phyloP scores from a whole-genome alignment of 2,888 invertebrate species.

The Hemithea aestivaria region DNA sequence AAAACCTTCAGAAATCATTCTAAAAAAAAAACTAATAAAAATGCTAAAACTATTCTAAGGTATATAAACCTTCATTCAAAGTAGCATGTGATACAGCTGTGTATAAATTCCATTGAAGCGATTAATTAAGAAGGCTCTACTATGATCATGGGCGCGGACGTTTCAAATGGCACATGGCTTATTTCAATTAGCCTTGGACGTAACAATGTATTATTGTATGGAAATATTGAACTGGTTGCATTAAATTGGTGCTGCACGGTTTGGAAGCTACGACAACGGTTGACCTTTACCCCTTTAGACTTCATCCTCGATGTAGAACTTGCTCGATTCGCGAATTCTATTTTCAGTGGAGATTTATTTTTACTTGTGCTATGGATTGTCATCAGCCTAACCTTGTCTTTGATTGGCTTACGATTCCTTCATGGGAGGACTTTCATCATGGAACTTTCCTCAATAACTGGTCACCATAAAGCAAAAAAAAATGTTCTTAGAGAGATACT shows the following conservation, averaged over 20 bases:
- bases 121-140: conserved; percentile 25
- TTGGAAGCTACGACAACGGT: conserved; percentile 47
- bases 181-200: conserved; percentile 62
- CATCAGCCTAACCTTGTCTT: no score
- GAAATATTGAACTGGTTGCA: conserved; percentile 66
- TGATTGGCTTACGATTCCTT: no score
- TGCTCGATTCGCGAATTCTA: conserved; percentile 1
- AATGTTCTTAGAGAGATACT: no score
- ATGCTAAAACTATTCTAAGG: conserved; percentile 1
- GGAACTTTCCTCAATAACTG: no score
- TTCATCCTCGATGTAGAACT: conserved; percentile 20
- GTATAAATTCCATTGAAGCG: conserved; percentile 25
- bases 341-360: no score
- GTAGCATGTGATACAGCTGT: conserved; percentile 12
- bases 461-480: no score
- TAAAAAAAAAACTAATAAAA: no score
- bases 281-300: conserved; percentile 51
- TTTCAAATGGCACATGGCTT: conserved; percentile 38
- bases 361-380: no score
- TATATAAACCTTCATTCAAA: conserved; percentile 1
- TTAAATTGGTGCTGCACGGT: conserved; percentile 48
- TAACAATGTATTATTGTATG: conserved; percentile 73
- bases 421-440: no score
- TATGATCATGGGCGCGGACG: conserved; percentile 21
- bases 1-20: no score